Conservation (phyloP, 2,797 vertebrate species). For the Octomys mimax region DNA sequence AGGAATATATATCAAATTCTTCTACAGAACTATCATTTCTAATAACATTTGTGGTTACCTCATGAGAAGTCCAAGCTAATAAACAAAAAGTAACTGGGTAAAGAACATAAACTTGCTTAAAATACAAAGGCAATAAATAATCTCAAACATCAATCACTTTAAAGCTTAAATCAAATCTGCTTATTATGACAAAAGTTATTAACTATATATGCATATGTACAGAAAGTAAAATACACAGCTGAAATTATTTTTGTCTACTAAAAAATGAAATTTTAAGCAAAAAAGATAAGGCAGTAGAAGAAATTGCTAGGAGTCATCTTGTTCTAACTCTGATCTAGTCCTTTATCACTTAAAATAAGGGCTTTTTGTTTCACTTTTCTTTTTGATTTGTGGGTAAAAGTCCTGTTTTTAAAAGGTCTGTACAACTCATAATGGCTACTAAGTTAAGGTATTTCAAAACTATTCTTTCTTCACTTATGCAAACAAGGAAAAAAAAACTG, state of each 20-base stretch:
- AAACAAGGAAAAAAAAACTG: constrained; percentile 1
- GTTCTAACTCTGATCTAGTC: neutral
- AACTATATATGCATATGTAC: neutral
- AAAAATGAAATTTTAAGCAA: constrained; percentile 60
- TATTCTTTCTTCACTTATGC: neutral
- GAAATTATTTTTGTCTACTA: neutral
- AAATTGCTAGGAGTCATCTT: neutral
- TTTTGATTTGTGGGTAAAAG: neutral
- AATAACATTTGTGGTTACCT: constrained; percentile 16
- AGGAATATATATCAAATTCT: constrained; percentile 13
- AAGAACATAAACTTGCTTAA: constrained; percentile 41
- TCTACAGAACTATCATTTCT: constrained; percentile 6
- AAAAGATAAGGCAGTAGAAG: neutral
- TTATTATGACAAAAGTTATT: neutral
- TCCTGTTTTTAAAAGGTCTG: neutral
- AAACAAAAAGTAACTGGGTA: neutral
- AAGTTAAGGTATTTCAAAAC: neutral
- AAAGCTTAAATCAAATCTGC: neutral
- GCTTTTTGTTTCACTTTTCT: neutral
- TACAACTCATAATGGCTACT: neutral
- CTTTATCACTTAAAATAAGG: neutral
- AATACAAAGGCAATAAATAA: neutral
- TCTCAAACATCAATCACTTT: constrained; percentile 1
- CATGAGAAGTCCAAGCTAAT: constrained; percentile 24
- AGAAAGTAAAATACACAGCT: neutral